A percentile compares a stretch with the other conserved stretches of the same genome.
These are phyloP conservation scores for Autographa pulchrina DNA, from an alignment of 2,888 invertebrate species.

Conservation along the genomic window DNA sequence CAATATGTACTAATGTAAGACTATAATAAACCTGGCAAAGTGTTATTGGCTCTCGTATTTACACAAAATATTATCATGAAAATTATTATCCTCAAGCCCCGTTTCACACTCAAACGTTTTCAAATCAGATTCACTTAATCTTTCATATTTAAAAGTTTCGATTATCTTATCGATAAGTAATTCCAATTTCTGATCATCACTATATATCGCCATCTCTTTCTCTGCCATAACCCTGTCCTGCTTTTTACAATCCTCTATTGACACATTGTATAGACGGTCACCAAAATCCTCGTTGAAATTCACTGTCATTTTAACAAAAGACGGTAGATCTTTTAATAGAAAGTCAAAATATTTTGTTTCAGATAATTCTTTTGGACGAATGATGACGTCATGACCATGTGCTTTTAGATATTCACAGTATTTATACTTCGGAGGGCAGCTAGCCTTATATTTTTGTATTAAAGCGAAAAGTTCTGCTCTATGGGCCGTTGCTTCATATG, in stretches of 20 bases:
- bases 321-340: neutral
- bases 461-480: constrained; percentile 63
- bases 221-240: constrained; percentile 17
- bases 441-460: constrained; percentile 62
- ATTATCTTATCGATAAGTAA: constrained; percentile 48
- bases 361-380: constrained; percentile 35
- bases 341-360: constrained; percentile 26
- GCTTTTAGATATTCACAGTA: constrained; percentile 29
- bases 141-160: constrained; percentile 7
- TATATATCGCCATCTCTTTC: constrained; percentile 30
- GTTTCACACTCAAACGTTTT: constrained; percentile 15
- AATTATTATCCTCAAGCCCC: constrained; percentile 17
- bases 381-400: constrained; percentile 33
- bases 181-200: constrained; percentile 55
- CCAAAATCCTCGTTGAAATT: neutral
- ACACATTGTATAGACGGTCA: constrained; percentile 37
- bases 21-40: neutral
- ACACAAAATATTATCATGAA: constrained; percentile 15
- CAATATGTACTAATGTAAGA: no score
- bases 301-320: neutral
- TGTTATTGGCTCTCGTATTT: constrained; percentile 11
- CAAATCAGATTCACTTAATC: constrained; percentile 24
- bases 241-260: constrained; percentile 47
- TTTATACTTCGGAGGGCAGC: constrained; percentile 12
- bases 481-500: constrained; percentile 51